Percentiles rank a stretch among this genome's conserved stretches.
Conservation (phyloP, 2,797 vertebrate genomes). For the Chelon labrosus region DNA sequence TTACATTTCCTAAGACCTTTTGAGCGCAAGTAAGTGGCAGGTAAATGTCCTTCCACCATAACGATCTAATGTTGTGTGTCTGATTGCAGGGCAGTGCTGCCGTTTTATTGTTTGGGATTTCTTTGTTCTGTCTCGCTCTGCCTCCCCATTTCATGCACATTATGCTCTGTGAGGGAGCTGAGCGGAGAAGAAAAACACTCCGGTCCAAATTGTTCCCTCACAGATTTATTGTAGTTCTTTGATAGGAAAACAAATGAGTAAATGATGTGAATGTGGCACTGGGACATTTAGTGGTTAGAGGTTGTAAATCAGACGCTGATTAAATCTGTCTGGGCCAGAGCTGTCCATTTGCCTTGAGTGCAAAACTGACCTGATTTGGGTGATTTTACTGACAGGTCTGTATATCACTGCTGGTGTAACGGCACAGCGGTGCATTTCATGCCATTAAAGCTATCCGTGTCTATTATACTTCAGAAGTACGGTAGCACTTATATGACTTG, state of each 20-base stretch:
- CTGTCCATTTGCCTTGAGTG: constrained; percentile 71
- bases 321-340: constrained; percentile 67
- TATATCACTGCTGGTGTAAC: constrained; percentile 50
- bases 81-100: not conserved
- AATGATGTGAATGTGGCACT: constrained; percentile 51
- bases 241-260: constrained; percentile 64
- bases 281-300: constrained; percentile 56
- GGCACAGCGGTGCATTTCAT: constrained; percentile 57
- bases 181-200: constrained; percentile 17
- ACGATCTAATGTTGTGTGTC: not conserved
- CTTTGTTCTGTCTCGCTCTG: constrained; percentile 5
- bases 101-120: constrained; percentile 26
- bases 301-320: constrained; percentile 75
- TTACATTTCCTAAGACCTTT: not conserved
- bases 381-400: constrained; percentile 68
- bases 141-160: constrained; percentile 29
- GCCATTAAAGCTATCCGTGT: constrained; percentile 49
- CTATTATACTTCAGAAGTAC: constrained; percentile 55
- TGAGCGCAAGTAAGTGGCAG: not conserved
- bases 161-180: constrained; percentile 22
- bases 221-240: constrained; percentile 55
- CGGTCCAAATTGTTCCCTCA: constrained; percentile 11
- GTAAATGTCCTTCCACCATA: not conserved
- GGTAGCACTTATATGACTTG: constrained; percentile 33
- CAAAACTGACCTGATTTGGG: constrained; percentile 72